Percentiles rank a stretch among this genome's conserved stretches.
Conservation (phyloP, 2,888 invertebrate species). For the Yponomeuta cagnagella region DNA sequence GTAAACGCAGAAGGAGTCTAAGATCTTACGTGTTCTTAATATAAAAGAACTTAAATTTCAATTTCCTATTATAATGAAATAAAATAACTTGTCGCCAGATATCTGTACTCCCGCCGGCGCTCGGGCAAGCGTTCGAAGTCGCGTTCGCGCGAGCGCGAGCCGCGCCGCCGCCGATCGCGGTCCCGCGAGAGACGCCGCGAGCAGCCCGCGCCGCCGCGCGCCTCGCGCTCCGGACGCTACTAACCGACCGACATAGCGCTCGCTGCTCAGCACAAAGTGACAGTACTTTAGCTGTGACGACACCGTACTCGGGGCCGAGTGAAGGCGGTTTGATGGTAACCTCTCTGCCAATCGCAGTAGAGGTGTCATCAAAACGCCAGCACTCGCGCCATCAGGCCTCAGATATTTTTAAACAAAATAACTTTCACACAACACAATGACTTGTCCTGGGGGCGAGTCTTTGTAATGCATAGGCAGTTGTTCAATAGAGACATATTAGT, state of each 20-base stretch:
- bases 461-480: too few species aligned
- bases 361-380: too few species aligned
- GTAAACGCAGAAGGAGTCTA: too few species aligned
- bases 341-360: not conserved
- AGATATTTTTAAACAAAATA: too few species aligned
- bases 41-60: too few species aligned
- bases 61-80: too few species aligned
- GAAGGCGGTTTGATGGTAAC: not conserved
- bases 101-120: constrained; percentile 81
- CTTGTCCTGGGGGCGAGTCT: too few species aligned
- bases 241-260: constrained; percentile 28
- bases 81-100: constrained; percentile 47
- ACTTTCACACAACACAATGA: too few species aligned
- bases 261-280: not conserved
- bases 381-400: too few species aligned
- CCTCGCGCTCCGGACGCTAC: constrained; percentile 75
- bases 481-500: too few species aligned
- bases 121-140: constrained; percentile 33
- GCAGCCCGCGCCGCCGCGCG: constrained; percentile 67
- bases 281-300: not conserved
- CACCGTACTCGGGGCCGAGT: not conserved
- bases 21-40: too few species aligned
- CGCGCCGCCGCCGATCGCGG: constrained; percentile 77
- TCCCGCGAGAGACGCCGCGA: constrained; percentile 58
- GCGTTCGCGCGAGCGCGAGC: constrained; percentile 56